Conservation (phyloP, 2,113 vertebrate genomes). For the cattle (Bos taurus) region ARS-UCD2.0 NC_037328.1:137650001-137650500, state of each 20-base stretch:
- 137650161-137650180: neutral
- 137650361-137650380: too few species aligned
- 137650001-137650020: neutral
- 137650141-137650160: neutral
- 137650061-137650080: neutral
- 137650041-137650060: neutral
- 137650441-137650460: neutral
- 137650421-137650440: neutral
- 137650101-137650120: neutral
- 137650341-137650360: too few species aligned
- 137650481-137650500: neutral
- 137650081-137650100: neutral
- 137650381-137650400: too few species aligned
- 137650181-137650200: neutral
- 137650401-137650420: too few species aligned
- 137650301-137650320: too few species aligned
- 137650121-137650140: neutral
- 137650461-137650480: neutral
- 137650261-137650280: too few species aligned
- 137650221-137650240: too few species aligned
- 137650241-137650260: too few species aligned
- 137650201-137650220: neutral
- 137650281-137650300: too few species aligned
- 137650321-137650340: too few species aligned
- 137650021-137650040: neutral